Base-by-base conservation (phyloP, 2,113 vertebrate genomes). In the Meleagris gallopavo region DNA sequence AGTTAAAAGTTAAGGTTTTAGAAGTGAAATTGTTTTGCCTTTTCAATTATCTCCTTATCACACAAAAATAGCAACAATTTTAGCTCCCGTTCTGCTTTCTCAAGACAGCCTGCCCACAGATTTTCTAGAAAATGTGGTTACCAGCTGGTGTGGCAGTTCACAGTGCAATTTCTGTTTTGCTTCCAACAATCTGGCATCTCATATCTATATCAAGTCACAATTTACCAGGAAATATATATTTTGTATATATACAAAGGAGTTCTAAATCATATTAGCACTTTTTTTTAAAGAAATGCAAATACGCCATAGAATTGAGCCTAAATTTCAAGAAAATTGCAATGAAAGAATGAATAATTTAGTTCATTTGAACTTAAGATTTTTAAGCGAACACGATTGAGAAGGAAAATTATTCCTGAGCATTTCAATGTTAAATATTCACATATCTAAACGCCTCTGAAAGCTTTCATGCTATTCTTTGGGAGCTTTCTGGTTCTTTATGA, bases 81-180 rank as follows among this genome's bases (percentile, higher is more conserved):
- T 93, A 95, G 85, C 95, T 96, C 90, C 86, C 73, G 48, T 97
- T 96, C 93, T 96, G 80, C 95, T 96, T 97, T 88, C 93, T 93
- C 90, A 94, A 96, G 95, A 94, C 92, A 96, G 88, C 92, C 96
- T 94, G 94, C 95, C 95, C 93, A 95, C 95, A 93, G 93, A 83
- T 97, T 95, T 94, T 95, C 95, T 95, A 95, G 93, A 96, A 94
- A 96, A 96, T 95, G 96, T 95, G 94, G 94, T 95, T 96, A 90
- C 95, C 95, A 96, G 95, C 94, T 97, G 95, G 95, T 82, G 66
- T 79, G 80, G 90, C 90, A 95, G 93, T 95, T 96, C 95, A 96
- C 93, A 94, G 90, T 94, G 80, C 92, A 95, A 94, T 95, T 96
- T 90, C 87, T 97, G 95, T 96, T 97, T 94, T 92, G 46, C 93